Evolutionary conservation across 2,888 invertebrate species (phyloP), one percentile per base, ranked within the genome.

Genomic region (Meta bourneti): DNA sequence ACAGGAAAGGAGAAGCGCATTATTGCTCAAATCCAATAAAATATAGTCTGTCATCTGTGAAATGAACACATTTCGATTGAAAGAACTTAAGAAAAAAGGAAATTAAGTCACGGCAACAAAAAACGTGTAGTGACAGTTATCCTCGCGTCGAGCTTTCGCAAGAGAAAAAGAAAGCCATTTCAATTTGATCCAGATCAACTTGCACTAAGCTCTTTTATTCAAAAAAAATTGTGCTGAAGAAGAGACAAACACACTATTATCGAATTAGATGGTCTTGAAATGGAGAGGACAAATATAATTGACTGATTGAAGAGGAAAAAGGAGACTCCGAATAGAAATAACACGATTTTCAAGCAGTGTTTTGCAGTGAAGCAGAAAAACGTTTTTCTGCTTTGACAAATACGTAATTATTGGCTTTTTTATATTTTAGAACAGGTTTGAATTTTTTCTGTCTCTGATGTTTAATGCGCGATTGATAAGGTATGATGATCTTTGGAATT

Each of bases 191-290:
- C n/a, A 48, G 13, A 77, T 77, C 49, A 49, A 51, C 49, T 48
- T 77, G 49, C 11, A 77, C 6, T n/a, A 51, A 13, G 49, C 1
- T 51, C n/a, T 49, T 49, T 77, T 49, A 77, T 49, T 77, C 77
- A 9, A 49, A 77, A 49, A 49, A n/a, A 48, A 48, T 11, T 4
- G 7, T 61, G 61, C 54, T 61, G 34, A 61, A 61, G 75, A 54
- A 19, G 54, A 54, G 54, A 79, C 78, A 54, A 74, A 74, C 11
- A 54, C 79, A 54, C 20, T n/a, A 6, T 77, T n/a, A 79, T 79
- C 54, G 61, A 79, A 79, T 79, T 61, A 79, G 61, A n/a, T 61
- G 8, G 20, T 79, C 52, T 61, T 79, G 79, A 79, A 79, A 79
- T 79, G 61, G 52, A 61, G 20, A 79, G 19, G 34, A 20, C 79